Base-by-base conservation (phyloP, 2,888 invertebrate species). In the Smittia aterrima region DNA sequence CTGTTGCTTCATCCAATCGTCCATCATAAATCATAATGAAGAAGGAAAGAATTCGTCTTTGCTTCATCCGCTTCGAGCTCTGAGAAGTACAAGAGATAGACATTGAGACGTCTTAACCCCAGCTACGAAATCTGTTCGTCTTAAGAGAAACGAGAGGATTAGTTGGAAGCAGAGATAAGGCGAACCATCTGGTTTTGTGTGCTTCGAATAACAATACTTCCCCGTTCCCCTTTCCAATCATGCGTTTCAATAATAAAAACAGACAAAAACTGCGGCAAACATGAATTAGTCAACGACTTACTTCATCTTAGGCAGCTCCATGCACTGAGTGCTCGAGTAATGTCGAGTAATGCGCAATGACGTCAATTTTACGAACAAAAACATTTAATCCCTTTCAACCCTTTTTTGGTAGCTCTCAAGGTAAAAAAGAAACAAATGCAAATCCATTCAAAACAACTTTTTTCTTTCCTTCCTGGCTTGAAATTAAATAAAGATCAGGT, bases 21-120 rank as follows among this genome's bases (percentile, higher is more conserved):
- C 18, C 16, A 58, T 24, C 67, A 40, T 67, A 67, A 67, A 67
- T 67, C 67, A 67, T 67, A 66, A 66, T 47, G 47, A 47, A 47
- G 47, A 47, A 47, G 47, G 38, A 38, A 38, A 47, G 47, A 47
- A 47, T n/a, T 11, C 38, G 22, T 67, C 41, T 67, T 67, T 22
- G 40, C 67, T 11, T 58, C 58, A 67, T 67, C 67, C 67, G 67
- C 41, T 67, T 47, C 22, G 22, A 18, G 3, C 53, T 2, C 18
- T 47, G n/a, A 47, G 58, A 58, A 9, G 58, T 20, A 58, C n/a
- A 22, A 18, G 22, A 58, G 22, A 32, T 32, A 22, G 22, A 58
- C 22, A 22, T 20, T 58, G 20, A 47, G 47, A 47, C 47, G 47
- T 11, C 47, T 47, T 16, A 47, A 47, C 47, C 47, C 47, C 11